Evolutionary conservation across 2,113 vertebrate genomes (phyloP), one percentile per base, ranked within the genome.

Genomic region (Corvus hawaiiensis): DNA sequence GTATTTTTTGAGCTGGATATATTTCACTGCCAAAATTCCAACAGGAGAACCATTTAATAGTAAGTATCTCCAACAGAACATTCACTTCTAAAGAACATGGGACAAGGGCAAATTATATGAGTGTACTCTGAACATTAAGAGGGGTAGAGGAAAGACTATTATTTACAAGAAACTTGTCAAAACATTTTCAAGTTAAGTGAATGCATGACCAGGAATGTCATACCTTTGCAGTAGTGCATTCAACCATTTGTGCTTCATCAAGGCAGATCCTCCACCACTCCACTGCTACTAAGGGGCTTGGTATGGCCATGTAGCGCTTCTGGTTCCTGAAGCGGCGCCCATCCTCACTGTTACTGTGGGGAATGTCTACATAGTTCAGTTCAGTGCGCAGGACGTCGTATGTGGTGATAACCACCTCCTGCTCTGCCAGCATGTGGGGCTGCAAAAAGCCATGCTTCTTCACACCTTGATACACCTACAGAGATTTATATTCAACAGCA

Each of bases 221-320:
- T 89, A 99, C 99, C 98, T 99, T 99, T 7, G 99, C 99, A 51
- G 99, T 98, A 61, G 99, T 99, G 90, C 99, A 99, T 77, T 99
- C 99, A 44, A 99, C 99, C 99, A 99, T 99, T 95, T 99, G 99
- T 33, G 99, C 99, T 97, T 99, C 99, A 76, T 99, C 99, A 52
- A 99, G 98, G 96, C 99, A 99, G 96, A 99, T 98, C 79, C 99
- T 98, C 99, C 99, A 99, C 99, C 99, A 99, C 94, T 99, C 99
- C 94, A 99, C 99, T 3, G 99, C 99, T 33, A 99, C 99, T 55
- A 99, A 96, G 3, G 99, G 99, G 90, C 99, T 99, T 30, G 99
- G 99, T 41, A 99, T 97, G n/a, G 99, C 99, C 99, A 99, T 99
- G 92, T 99, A 99, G 18, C 99, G 98, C 95, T 99, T 99, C 98